phyloP scores from a whole-genome alignment of 2,797 vertebrate species.

The Bryconaethiops microstoma region DNA sequence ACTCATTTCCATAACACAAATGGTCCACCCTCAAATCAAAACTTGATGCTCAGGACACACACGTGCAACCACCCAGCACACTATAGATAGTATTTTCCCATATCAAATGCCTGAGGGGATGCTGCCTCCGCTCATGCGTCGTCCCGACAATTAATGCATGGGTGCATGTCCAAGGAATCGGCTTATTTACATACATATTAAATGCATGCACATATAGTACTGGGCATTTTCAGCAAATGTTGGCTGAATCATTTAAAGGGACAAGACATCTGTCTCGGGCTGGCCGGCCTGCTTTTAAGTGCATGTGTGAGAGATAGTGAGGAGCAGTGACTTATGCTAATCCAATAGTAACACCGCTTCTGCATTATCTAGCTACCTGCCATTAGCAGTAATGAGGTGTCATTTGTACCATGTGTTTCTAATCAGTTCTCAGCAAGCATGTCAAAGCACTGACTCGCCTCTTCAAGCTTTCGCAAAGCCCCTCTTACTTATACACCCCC shows the following conservation, averaged over 20 bases:
- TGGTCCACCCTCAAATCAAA: constrained; percentile 27
- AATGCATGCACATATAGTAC: constrained; percentile 58
- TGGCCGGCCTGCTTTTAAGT: constrained; percentile 52
- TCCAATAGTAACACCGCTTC: constrained; percentile 59
- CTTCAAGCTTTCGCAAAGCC: constrained; percentile 31
- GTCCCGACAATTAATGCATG: constrained; percentile 60
- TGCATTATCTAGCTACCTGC: constrained; percentile 61
- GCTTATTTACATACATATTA: constrained; percentile 78
- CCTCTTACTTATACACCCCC: constrained; percentile 1
- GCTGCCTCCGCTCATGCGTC: constrained; percentile 22
- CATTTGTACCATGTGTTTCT: constrained; percentile 47
- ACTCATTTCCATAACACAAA: constrained; percentile 50
- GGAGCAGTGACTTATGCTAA: constrained; percentile 60
- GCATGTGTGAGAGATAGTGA: constrained; percentile 28
- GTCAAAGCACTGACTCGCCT: constrained; percentile 33
- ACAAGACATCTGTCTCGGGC: constrained; percentile 59
- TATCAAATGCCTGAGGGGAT: constrained; percentile 60
- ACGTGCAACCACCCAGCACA: background rate
- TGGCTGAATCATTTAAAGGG: constrained; percentile 49
- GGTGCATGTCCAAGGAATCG: constrained; percentile 51
- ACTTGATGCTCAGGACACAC: constrained; percentile 22
- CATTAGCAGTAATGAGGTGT: constrained; percentile 50
- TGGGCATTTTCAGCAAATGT: constrained; percentile 48
- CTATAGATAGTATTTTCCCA: constrained; percentile 45
- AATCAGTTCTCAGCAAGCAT: constrained; percentile 35